Conservation (phyloP, 2,113 vertebrate genomes). For the Paedocypris sp. region DNA sequence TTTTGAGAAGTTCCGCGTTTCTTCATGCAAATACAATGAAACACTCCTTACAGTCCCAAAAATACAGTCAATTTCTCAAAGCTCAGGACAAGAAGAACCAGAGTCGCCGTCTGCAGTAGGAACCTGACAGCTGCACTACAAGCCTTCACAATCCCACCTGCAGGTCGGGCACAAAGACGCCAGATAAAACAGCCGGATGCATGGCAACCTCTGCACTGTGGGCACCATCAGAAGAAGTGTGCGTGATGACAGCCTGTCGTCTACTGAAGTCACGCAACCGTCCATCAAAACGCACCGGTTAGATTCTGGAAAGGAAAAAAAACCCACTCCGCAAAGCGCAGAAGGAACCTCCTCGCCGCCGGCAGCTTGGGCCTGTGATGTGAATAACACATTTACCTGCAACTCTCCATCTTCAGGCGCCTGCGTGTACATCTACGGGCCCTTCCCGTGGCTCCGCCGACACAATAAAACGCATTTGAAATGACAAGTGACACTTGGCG, state of each 20-base stretch:
- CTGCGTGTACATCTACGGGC: constrained; percentile 33
- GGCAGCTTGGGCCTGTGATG: background rate
- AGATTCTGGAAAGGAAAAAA: background rate
- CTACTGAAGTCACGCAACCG: background rate
- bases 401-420: constrained; percentile 34
- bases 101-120: background rate
- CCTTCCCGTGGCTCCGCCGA: constrained; percentile 40
- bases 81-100: background rate
- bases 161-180: background rate
- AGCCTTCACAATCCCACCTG: background rate
- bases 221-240: background rate
- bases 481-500: constrained; percentile 42
- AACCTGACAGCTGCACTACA: constrained; percentile 1
- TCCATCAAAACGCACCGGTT: constrained; percentile 1
- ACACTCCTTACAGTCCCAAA: no score
- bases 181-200: background rate
- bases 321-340: background rate
- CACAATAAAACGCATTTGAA: constrained; percentile 48
- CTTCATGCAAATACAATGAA: no score
- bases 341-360: background rate
- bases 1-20: no score
- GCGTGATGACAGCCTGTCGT: background rate
- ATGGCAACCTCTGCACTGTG: constrained; percentile 1
- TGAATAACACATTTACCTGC: constrained; percentile 38
- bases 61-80: no score